These are phyloP conservation scores for Lutjanus argentimaculatus DNA, from an alignment of 2,797 vertebrate genomes.

Conservation along the genomic window DNA sequence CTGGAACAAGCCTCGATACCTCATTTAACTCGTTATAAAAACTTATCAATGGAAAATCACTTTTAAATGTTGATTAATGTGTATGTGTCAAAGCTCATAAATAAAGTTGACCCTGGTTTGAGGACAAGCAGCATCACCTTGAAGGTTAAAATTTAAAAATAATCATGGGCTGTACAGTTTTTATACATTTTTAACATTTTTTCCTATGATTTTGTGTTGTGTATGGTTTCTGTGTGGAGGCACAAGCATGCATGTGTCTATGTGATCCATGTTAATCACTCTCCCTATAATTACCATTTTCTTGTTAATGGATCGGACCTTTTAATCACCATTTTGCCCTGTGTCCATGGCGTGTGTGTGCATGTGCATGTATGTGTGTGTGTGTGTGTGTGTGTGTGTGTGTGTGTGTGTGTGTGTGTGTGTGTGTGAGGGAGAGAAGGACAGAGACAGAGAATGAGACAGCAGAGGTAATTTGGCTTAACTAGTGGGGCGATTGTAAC, in stretches of 20 bases:
- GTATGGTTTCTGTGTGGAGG: too few species aligned
- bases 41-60: constrained; percentile 10
- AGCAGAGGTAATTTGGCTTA: constrained; percentile 74
- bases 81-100: constrained; percentile 4
- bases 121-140: not conserved
- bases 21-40: not conserved
- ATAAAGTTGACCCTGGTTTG: not conserved
- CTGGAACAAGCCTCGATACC: not conserved
- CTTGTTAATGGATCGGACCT: constrained; percentile 75
- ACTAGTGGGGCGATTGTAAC: constrained; percentile 55
- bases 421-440: constrained; percentile 3
- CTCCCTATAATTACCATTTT: constrained; percentile 70
- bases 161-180: not conserved
- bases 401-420: not conserved
- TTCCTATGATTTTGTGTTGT: not conserved
- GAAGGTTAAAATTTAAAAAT: not conserved
- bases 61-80: constrained; percentile 16
- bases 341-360: constrained; percentile 26
- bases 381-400: constrained; percentile 13
- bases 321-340: constrained; percentile 74
- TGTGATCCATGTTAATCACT: constrained; percentile 64
- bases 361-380: constrained; percentile 15
- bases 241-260: constrained; percentile 4
- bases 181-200: not conserved
- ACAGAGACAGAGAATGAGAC: constrained; percentile 39